Conservation (phyloP, 2,113 vertebrate genomes). For the Tychaedon coryphoeus region DNA sequence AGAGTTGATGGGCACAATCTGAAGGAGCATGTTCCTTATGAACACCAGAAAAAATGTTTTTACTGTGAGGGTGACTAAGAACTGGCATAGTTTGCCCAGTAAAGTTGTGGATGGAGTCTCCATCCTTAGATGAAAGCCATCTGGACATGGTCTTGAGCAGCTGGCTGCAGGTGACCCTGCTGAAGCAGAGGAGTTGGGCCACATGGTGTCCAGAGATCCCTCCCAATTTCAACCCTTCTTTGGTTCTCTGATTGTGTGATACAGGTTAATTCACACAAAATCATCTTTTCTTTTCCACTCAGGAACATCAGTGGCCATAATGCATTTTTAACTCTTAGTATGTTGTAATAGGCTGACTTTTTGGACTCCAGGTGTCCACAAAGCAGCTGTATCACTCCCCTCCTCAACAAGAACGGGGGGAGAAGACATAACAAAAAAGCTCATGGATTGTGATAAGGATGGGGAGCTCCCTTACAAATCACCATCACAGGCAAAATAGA, state of each 20-base stretch:
- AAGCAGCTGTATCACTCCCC: background rate
- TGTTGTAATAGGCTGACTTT: background rate
- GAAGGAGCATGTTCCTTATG: background rate
- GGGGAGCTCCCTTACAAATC: background rate
- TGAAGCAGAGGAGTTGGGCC: background rate
- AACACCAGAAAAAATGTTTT: background rate
- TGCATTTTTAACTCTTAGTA: background rate
- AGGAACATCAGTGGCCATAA: background rate
- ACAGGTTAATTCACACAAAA: background rate
- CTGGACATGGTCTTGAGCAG: background rate
- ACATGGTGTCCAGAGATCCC: background rate
- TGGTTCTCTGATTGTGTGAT: background rate
- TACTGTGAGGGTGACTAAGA: background rate
- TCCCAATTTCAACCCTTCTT: background rate
- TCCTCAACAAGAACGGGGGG: background rate
- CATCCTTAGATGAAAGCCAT: background rate
- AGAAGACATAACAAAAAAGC: accelerated
- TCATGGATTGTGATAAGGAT: background rate
- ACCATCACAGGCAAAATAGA: background rate
- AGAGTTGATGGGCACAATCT: background rate
- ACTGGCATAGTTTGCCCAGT: background rate
- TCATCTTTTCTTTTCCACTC: background rate
- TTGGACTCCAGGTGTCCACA: background rate
- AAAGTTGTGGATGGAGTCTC: background rate
- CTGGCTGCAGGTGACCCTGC: background rate